phyloP scores from a whole-genome alignment of 2,797 vertebrate genomes.

The Lepilemur ruficaudatus region DNA sequence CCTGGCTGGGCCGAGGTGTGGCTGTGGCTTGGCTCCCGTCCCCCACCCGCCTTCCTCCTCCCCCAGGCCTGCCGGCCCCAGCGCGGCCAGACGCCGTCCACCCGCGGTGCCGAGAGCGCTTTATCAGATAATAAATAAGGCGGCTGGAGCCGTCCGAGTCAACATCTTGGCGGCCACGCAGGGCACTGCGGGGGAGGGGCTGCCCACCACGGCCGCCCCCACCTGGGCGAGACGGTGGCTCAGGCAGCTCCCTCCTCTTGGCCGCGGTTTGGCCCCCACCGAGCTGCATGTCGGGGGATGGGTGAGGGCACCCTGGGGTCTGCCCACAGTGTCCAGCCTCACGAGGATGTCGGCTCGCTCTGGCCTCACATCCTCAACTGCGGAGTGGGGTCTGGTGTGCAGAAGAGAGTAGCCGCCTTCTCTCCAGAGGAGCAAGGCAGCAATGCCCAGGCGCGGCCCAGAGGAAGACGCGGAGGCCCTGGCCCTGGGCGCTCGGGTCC shows the following conservation, averaged over 20 bases:
- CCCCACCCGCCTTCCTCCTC: not conserved
- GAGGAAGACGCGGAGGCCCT: accelerated
- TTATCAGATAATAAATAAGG: conserved; percentile 85
- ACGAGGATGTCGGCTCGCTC: not conserved
- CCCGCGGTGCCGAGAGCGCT: conserved; percentile 73
- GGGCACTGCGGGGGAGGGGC: conserved; percentile 15
- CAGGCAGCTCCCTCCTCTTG: not conserved
- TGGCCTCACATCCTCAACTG: not conserved
- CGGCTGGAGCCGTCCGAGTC: conserved; percentile 84
- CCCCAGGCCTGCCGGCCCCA: conserved; percentile 34
- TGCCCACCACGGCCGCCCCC: not conserved
- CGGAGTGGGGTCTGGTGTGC: accelerated
- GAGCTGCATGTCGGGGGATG: not conserved
- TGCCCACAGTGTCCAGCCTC: not conserved
- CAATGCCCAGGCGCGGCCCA: not conserved
- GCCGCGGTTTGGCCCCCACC: no score
- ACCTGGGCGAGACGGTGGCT: not conserved
- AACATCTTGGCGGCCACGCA: conserved; percentile 81
- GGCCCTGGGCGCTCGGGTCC: not conserved
- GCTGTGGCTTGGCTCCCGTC: not conserved
- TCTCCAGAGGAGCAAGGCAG: not conserved
- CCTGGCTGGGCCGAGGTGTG: not conserved
- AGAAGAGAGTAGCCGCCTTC: not conserved
- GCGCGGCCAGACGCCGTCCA: conserved; percentile 65
- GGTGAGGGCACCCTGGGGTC: not conserved